phyloP scores from a whole-genome alignment of 2,797 vertebrate genomes.

The Aulostomus chinensis region DNA sequence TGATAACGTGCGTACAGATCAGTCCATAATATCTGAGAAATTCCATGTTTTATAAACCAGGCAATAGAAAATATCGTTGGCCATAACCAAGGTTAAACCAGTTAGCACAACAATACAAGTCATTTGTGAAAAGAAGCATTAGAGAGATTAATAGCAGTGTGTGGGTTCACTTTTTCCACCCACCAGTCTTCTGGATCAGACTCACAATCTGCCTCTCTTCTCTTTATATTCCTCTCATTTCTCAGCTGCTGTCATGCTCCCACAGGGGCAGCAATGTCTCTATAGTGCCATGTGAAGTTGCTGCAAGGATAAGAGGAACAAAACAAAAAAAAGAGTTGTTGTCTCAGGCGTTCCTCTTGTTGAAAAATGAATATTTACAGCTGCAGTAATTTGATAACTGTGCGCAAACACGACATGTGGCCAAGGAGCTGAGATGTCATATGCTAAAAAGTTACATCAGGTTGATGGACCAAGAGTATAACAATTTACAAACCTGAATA shows the following conservation, averaged over 20 bases:
- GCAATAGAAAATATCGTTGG: background rate
- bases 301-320: slow-evolving; percentile 38
- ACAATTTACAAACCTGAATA: too few species aligned
- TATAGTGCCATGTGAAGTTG: slow-evolving; percentile 38
- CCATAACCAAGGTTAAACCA: background rate
- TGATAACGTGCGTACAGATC: background rate
- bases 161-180: slow-evolving; percentile 40
- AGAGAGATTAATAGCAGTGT: slow-evolving; percentile 35
- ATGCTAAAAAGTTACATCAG: too few species aligned
- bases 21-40: background rate
- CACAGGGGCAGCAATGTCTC: slow-evolving; percentile 37
- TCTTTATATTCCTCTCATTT: slow-evolving; percentile 42
- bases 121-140: slow-evolving; percentile 23
- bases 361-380: too few species aligned
- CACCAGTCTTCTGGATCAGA: slow-evolving; percentile 41
- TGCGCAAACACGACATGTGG: too few species aligned
- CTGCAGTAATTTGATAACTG: too few species aligned
- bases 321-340: slow-evolving; percentile 7
- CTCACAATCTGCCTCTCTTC: slow-evolving; percentile 22
- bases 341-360: too few species aligned
- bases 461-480: too few species aligned
- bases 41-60: background rate
- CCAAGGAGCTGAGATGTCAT: too few species aligned
- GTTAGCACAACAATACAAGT: slow-evolving; percentile 19
- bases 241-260: slow-evolving; percentile 36